Evolutionary conservation across 1,140 invertebrate genomes (phyloP).

Genomic region (Drosophila equinoxialis): DNA sequence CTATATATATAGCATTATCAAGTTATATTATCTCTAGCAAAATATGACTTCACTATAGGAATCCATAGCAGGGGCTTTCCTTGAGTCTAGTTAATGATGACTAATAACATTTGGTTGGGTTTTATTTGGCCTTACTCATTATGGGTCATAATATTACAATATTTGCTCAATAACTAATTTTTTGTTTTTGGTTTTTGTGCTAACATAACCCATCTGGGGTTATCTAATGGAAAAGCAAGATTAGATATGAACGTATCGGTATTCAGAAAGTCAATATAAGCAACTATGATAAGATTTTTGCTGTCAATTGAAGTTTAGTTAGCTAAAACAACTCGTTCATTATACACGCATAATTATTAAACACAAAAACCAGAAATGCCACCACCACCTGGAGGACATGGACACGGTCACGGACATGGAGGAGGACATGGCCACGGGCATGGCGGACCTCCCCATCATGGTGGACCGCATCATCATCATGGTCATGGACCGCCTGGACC

Average conservation of each 20-base stretch:
- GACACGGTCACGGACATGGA: constrained; percentile 18
- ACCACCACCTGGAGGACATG: constrained; percentile 40
- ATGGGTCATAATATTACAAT: constrained; percentile 36
- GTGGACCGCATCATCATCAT: constrained; percentile 43
- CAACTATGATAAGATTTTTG: constrained; percentile 29
- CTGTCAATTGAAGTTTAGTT: constrained; percentile 29
- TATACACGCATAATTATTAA: constrained; percentile 16
- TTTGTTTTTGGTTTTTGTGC: constrained; percentile 40
- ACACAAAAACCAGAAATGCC: constrained; percentile 38
- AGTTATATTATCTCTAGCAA: constrained; percentile 3
- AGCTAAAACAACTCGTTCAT: constrained; percentile 17
- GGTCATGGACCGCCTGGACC: constrained; percentile 63
- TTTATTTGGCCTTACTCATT: constrained; percentile 3
- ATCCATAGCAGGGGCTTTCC: constrained; percentile 2
- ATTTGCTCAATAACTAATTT: constrained; percentile 23
- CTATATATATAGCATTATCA: background rate
- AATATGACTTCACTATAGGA: background rate
- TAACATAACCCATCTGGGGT: constrained; percentile 17
- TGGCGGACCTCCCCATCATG: constrained; percentile 45
- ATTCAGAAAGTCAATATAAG: constrained; percentile 10
- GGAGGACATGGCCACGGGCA: constrained; percentile 26
- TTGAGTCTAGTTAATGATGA: background rate
- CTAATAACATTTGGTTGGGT: background rate
- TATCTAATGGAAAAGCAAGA: constrained; percentile 25
- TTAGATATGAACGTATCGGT: constrained; percentile 47